These are phyloP conservation scores for Ennomos fuscantarius DNA, from an alignment of 2,888 invertebrate genomes.

Conservation along the genomic window DNA sequence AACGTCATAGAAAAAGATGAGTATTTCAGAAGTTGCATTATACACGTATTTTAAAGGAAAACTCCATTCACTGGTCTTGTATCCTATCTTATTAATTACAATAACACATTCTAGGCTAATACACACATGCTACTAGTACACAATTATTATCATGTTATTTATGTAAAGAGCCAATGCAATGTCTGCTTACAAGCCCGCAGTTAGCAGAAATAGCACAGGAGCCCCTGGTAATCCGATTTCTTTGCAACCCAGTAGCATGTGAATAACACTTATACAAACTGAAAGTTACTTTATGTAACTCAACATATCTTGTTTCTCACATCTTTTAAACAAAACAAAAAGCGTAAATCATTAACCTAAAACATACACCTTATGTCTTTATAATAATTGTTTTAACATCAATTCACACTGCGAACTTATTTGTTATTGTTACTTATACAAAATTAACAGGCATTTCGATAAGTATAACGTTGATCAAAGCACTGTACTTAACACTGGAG, in stretches of 20 bases:
- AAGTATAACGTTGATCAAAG: conserved; percentile 17
- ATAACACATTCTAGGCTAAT: conserved; percentile 14
- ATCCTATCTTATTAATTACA: conserved; percentile 17
- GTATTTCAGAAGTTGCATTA: conserved; percentile 12
- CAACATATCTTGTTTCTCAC: conserved; percentile 9
- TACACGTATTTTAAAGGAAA: background rate
- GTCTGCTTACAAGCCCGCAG: no score
- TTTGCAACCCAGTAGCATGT: background rate
- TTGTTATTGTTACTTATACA: conserved; percentile 46
- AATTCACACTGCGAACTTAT: conserved; percentile 50
- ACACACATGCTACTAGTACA: conserved; percentile 11
- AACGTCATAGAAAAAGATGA: conserved; percentile 25
- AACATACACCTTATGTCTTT: conserved; percentile 57
- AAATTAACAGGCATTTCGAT: conserved; percentile 18
- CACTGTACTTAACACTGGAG: conserved; percentile 30
- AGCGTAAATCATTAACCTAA: conserved; percentile 58
- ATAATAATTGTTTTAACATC: conserved; percentile 47
- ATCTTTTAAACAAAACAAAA: conserved; percentile 46
- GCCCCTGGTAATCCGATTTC: no score
- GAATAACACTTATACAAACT: conserved; percentile 8
- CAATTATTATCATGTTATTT: no score
- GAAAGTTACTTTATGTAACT: conserved; percentile 12
- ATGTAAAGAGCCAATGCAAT: no score
- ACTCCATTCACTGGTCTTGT: conserved; percentile 20
- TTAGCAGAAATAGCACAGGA: no score